Evolutionary conservation across 2,113 vertebrate species (phyloP).

Genomic region (Lanius collurio): DNA sequence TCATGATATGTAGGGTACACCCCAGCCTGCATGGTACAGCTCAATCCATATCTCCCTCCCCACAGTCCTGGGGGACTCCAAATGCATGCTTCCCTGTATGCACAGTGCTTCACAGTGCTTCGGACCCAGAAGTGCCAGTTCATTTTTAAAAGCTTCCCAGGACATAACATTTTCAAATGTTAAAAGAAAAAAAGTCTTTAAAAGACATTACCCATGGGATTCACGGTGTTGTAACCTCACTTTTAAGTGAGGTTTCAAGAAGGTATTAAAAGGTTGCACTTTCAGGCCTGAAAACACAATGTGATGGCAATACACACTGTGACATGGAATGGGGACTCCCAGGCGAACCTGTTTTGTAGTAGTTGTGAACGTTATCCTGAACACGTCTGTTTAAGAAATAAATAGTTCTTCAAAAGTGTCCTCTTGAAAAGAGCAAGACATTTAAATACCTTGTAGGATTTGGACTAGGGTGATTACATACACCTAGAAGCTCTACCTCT

Average conservation of each 20-base stretch:
- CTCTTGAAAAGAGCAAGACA: neutral
- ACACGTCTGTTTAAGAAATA: neutral
- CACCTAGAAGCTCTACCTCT: neutral
- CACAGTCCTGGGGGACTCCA: neutral
- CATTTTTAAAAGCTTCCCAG: neutral
- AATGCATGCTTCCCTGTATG: neutral
- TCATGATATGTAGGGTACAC: fast-evolving
- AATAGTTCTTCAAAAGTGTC: neutral
- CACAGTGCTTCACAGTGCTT: neutral
- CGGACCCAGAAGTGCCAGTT: neutral
- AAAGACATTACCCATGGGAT: neutral
- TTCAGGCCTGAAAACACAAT: neutral
- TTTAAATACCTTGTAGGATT: conserved; percentile 5
- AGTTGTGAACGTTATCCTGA: neutral
- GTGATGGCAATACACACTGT: neutral
- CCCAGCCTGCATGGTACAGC: neutral
- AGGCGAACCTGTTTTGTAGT: neutral
- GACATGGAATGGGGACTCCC: neutral
- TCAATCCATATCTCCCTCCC: neutral
- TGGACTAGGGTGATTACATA: neutral
- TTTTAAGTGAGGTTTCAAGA: neutral
- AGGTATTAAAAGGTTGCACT: neutral
- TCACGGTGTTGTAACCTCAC: neutral
- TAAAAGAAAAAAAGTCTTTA: neutral
- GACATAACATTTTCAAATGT: neutral